Evolutionary conservation across 1,140 invertebrate genomes (phyloP).

Genomic region (Hycleus phaleratus): DNA sequence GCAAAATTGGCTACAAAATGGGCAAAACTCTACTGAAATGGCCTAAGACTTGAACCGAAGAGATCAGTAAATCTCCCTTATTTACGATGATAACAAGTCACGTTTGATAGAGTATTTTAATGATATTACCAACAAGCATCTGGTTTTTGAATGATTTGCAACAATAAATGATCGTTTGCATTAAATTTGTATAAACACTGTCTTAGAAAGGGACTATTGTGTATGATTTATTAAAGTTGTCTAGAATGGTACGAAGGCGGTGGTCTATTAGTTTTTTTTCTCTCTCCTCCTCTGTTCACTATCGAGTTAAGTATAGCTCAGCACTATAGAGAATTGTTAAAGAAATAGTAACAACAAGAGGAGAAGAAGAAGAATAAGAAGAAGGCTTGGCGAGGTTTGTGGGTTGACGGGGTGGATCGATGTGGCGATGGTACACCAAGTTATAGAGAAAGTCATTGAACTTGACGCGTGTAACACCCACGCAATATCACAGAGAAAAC

Average conservation of each 20-base stretch:
- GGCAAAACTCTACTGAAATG: no score
- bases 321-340: not conserved
- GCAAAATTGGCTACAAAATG: no score
- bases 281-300: no score
- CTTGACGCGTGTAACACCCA: conserved; percentile 14
- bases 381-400: conserved; percentile 15
- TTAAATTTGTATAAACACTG: conserved; percentile 7
- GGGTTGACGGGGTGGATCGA: conserved; percentile 17
- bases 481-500: conserved; percentile 3
- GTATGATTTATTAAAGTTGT: conserved; percentile 8
- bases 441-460: conserved; percentile 6
- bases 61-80: no score
- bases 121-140: not conserved
- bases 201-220: conserved; percentile 10
- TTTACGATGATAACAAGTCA: no score
- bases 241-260: conserved; percentile 8
- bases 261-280: conserved; percentile 8
- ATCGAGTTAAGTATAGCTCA: conserved; percentile 7
- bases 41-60: no score
- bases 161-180: conserved; percentile 12
- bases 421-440: conserved; percentile 6
- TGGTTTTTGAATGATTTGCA: conserved; percentile 12
- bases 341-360: no score
- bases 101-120: no score
- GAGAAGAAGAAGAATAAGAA: conserved; percentile 5